Evolutionary conservation across 2,113 vertebrate species (phyloP), one percentile per base, ranked within the genome.

Genomic region (Hystrix cristata): DNA sequence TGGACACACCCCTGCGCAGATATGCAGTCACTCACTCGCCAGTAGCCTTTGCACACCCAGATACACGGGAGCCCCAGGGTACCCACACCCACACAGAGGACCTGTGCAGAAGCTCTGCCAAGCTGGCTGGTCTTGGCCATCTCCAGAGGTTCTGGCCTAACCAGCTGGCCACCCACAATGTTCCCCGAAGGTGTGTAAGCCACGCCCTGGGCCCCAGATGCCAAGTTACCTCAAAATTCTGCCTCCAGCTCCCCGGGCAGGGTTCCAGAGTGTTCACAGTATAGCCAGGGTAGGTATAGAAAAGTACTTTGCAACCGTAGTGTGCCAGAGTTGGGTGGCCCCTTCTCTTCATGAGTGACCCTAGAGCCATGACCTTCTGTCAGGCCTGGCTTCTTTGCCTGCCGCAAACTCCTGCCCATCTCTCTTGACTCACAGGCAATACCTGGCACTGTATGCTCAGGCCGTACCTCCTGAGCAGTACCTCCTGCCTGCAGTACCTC

Each of bases 1-100:
- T 59, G 57, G 87, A 90, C 95, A 96, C 94, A 97, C 79, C 89
- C 85, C 46, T 93, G 65, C 82, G 23, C 83, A 89, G 86, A 83
- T 91, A 85, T 34, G 10, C 38, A 90, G 57, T 92, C 76, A 53
- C 43, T 88, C 53, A 48, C 18, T 53, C 55, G 76, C 38, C 38
- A 38, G 79, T 13, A n/a, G 83, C 80, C 19, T 14, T 53, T 74
- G 67, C 59, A 96, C 62, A 74, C 87, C 46, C 67, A 69, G 71
- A 95, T 27, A 90, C 23, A 8, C 25, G 14, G 51, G 23, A 23
- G 46, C 65, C 51, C 86, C 62, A n/a, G 71, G 48, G 7, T 72
- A 27, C 78, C 48, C 80, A 88, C 27, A 18, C 53, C 57, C 43
- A 82, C 60, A 16, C 8, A 12, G 16, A 78, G 85, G 18, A 91